Evolutionary conservation across 2,888 invertebrate genomes (phyloP).

Genomic region (Apotomis betuletana): DNA sequence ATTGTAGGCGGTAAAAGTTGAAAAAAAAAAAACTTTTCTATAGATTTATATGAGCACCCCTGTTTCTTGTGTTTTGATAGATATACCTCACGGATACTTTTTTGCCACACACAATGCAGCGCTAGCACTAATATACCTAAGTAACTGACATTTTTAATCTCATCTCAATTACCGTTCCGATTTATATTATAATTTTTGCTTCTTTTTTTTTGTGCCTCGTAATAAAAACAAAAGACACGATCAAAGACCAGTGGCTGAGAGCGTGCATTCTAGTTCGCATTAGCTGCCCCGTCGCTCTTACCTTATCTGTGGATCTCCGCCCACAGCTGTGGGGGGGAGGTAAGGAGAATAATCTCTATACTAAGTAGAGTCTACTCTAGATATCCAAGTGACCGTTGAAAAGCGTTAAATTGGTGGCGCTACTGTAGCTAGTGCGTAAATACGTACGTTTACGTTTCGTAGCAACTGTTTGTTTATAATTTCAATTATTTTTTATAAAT

Average conservation of each 20-base stretch:
- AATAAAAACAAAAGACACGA: slow-evolving; percentile 28
- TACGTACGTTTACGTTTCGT: too few relatives aligned
- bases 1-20: too few relatives aligned
- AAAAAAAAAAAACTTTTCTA: too few relatives aligned
- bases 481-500: too few relatives aligned
- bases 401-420: too few relatives aligned
- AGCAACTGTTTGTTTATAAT: too few relatives aligned
- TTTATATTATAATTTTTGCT: slow-evolving; percentile 4
- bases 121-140: not conserved
- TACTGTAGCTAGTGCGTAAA: too few relatives aligned
- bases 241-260: slow-evolving; percentile 39
- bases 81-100: not conserved
- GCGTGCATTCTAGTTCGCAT: slow-evolving; percentile 53
- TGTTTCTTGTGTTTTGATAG: too few relatives aligned
- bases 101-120: not conserved
- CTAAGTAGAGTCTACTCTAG: too few relatives aligned
- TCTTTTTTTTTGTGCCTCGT: not conserved
- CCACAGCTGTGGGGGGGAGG: slow-evolving; percentile 55
- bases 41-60: too few relatives aligned
- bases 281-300: slow-evolving; percentile 58
- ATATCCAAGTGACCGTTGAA: too few relatives aligned
- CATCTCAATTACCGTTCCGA: slow-evolving; percentile 9
- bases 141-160: slow-evolving; percentile 3
- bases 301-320: slow-evolving; percentile 75
- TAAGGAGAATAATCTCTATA: too few relatives aligned